Base-by-base conservation (phyloP, 2,797 vertebrate genomes). In the Coilia nasus region DNA sequence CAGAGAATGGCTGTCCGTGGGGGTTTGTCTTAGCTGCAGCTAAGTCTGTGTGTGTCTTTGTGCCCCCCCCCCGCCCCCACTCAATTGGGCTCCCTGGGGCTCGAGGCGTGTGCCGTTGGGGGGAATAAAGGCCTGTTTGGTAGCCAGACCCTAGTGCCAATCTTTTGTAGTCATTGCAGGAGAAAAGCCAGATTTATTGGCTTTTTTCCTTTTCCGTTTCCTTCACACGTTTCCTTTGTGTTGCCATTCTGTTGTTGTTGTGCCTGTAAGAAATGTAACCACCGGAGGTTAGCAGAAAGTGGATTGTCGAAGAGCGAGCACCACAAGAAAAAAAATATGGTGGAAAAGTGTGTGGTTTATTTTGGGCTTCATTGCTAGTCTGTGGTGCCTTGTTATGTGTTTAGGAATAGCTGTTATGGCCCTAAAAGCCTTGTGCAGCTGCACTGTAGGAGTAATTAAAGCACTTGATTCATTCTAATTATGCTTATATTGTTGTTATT, bases 1-100 rank as follows among this genome's bases (percentile, higher is more conserved):
- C 85, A 88, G 78, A 91, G 90, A 93, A 92, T 91, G 86, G 89
- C 41, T 86, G 87, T 93, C 93, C 88, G 89, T 86, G 89, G 91
- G 91, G 91, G 89, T 90, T 91, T 93, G 83, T 90, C 93, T 90
- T 87, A 90, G 87, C 90, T 89, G 86, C 41, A 83, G 75, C 82
- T 86, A 75, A 86, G 75, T 46, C n/a, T n/a, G n/a, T n/a, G n/a
- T n/a, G n/a, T n/a, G n/a, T n/a, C n/a, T n/a, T n/a, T n/a, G 28
- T 71, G 14, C 15, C 15, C 86, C 86, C 81, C 87, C 87, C 64
- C 64, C 35, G 91, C 80, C 91, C 83, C 85, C 92, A 92, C 71
- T 78, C 35, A 78, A 78, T 78, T 83, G 88, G 91, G 89, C 85
- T 90, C 84, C 81, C 86, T 87, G 83, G 89, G 88, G 90, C 90